Evolutionary conservation across 2,113 vertebrate genomes (phyloP), one percentile per base, ranked within the genome.

Genomic region (Bucco capensis): DNA sequence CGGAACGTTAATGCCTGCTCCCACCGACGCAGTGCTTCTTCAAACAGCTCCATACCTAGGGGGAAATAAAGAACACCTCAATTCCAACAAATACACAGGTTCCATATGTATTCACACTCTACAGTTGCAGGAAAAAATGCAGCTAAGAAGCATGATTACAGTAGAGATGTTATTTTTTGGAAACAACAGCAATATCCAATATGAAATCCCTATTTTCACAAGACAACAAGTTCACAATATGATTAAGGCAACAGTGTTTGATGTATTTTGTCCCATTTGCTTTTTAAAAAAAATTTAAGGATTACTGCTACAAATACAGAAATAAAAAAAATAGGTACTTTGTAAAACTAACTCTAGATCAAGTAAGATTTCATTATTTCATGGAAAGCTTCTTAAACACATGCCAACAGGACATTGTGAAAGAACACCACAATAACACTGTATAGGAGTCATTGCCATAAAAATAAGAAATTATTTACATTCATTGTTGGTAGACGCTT

Each of bases 21-120:
- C 99, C 99, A 99, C 22, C 98, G 98, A 35, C 97, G 97, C 56
- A 99, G 92, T 0, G 99, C 99, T 90, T 99, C 99, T 91, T 99
- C 99, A 23, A 99, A 99, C 85, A 99, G 95, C 93, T 99, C 99
- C 99, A 99, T 99, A 35, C 99, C 99, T 99, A 92, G 25, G 42
- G 42, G 62, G 22, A 86, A 22, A 81, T 38, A 31, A 84, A 76
- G 9, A 70, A 65, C 37, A 86, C 21, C 33, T 28, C 24, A 46
- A 37, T 14, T 44, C 46, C 19, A 30, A 14, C 18, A 46, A 53
- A 72, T 8, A 40, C 14, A 30, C 40, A 75, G 49, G 31, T 57
- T n/a, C 49, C 70, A 60, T 4, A 46, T 5, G 15, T 12, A 35
- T 6, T 19, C 35, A 60, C 7, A 2, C 27, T 30, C 71, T 10